phyloP scores from a whole-genome alignment of 2,888 invertebrate genomes.

The Ophioninae sp. region DNA sequence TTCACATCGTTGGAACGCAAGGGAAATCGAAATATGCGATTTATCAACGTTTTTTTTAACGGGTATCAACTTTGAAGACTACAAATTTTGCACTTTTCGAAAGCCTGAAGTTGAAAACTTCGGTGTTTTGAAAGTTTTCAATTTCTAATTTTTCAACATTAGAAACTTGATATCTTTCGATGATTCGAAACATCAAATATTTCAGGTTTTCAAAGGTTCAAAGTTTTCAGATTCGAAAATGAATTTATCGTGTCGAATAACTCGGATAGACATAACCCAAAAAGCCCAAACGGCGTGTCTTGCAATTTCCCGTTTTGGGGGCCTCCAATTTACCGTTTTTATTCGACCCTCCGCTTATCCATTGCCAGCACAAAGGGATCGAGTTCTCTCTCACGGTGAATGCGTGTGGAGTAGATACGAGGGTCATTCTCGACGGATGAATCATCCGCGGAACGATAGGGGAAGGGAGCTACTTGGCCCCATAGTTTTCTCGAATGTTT shows the following conservation, averaged over 20 bases:
- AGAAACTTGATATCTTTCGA: too few species aligned
- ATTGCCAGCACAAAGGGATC: conserved; percentile 1
- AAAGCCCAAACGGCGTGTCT: not conserved
- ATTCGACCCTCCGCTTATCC: not conserved
- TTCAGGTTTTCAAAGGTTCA: too few species aligned
- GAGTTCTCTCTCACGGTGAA: conserved; percentile 26
- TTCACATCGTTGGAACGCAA: too few species aligned
- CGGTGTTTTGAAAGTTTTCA: too few species aligned
- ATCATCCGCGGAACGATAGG: conserved; percentile 54
- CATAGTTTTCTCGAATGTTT: conserved; percentile 6
- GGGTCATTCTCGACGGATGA: conserved; percentile 63
- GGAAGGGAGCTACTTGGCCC: not conserved
- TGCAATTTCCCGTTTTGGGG: not conserved
- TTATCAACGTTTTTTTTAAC: too few species aligned
- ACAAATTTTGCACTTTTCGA: too few species aligned
- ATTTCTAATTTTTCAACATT: too few species aligned
- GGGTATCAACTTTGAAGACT: too few species aligned
- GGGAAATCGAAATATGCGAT: too few species aligned
- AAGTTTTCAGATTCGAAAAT: too few species aligned
- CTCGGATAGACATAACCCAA: not conserved
- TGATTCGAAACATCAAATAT: too few species aligned
- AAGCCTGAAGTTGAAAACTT: too few species aligned
- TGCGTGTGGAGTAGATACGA: conserved; percentile 1
- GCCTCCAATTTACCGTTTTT: not conserved
- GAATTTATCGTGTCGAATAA: not conserved